These are phyloP conservation scores for Anorthoa munda DNA, from an alignment of 2,888 invertebrate species.

Conservation along the genomic window DNA sequence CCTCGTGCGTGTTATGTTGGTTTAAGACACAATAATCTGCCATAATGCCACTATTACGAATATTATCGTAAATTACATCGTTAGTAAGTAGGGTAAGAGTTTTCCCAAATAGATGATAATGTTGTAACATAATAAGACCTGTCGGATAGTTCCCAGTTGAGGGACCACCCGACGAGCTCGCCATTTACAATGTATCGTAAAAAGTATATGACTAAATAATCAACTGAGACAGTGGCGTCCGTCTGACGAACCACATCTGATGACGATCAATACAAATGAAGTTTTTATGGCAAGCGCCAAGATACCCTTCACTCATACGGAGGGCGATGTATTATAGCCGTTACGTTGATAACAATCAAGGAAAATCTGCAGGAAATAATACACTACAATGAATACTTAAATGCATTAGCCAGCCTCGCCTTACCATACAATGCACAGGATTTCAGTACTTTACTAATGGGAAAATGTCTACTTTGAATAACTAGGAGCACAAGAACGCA, in stretches of 20 bases:
- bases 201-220: conserved; percentile 1
- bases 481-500: background rate
- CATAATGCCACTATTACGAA: conserved; percentile 43
- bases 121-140: conserved; percentile 7
- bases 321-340: conserved; percentile 5
- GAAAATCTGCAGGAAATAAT: conserved; percentile 23
- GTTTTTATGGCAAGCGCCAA: conserved; percentile 11
- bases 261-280: conserved; percentile 20
- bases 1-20: conserved; percentile 60
- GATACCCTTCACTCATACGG: background rate
- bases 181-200: conserved; percentile 3
- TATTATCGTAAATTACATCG: conserved; percentile 46
- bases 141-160: background rate
- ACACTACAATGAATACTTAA: conserved; percentile 15
- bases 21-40: conserved; percentile 59
- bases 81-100: conserved; percentile 13
- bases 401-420: conserved; percentile 16
- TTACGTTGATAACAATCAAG: conserved; percentile 33
- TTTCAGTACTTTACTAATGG: conserved; percentile 2
- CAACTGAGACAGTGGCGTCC: background rate
- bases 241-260: background rate
- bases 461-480: background rate
- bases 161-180: background rate
- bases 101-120: conserved; percentile 44
- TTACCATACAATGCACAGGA: conserved; percentile 14